These are phyloP conservation scores for Temnothorax nylanderi DNA, from an alignment of 1,140 invertebrate species.

Conservation along the genomic window DNA sequence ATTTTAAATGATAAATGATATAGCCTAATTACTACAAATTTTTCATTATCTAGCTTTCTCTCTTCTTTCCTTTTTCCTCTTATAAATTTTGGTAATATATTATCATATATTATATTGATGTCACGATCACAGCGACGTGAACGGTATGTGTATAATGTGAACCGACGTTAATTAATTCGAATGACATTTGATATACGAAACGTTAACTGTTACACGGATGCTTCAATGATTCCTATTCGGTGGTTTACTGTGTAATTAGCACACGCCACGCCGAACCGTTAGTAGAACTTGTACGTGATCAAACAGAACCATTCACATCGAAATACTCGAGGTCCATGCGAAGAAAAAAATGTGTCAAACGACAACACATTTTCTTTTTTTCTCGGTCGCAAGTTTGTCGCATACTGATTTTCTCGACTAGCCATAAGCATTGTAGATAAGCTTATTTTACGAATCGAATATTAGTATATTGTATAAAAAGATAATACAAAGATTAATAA, in stretches of 20 bases:
- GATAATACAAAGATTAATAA: neutral
- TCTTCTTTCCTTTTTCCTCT: too few relatives aligned
- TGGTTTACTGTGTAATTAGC: constrained; percentile 62
- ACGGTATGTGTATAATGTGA: too few relatives aligned
- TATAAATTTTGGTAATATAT: too few relatives aligned
- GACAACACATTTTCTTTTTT: neutral
- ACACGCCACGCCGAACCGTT: constrained; percentile 53
- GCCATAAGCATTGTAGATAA: neutral
- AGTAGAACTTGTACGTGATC: constrained; percentile 61
- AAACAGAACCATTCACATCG: constrained; percentile 21
- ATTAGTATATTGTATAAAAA: neutral
- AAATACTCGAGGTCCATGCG: constrained; percentile 4
- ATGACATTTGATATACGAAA: neutral
- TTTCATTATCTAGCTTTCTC: too few relatives aligned
- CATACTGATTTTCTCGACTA: constrained; percentile 7
- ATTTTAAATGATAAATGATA: too few relatives aligned
- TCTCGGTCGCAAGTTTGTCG: constrained; percentile 1
- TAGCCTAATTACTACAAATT: too few relatives aligned
- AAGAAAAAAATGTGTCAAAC: neutral
- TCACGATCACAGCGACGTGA: neutral
- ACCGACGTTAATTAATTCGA: neutral
- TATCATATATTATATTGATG: neutral
- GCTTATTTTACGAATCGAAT: neutral
- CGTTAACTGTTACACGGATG: constrained; percentile 39
- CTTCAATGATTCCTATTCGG: constrained; percentile 11